Evolutionary conservation across 2,888 invertebrate species (phyloP), one percentile per base, ranked within the genome.

Genomic region (Perdita meconis): DNA sequence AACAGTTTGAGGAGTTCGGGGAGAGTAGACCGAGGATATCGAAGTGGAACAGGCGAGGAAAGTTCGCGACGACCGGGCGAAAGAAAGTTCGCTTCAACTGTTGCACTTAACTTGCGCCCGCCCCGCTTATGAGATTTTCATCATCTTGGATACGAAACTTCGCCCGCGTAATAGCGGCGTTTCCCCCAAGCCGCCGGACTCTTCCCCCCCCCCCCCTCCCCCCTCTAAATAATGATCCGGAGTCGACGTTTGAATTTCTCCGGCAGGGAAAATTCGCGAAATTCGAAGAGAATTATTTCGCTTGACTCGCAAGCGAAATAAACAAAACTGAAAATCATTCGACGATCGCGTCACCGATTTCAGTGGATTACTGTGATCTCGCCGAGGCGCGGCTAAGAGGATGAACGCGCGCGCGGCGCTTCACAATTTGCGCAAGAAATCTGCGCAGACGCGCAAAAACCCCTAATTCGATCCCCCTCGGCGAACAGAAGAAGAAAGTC

Each of bases 21-120:
- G 13, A 12, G 12, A 12, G 12, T 19, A 34, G 19, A 0, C n/a
- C 51, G 65, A 60, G 44, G 55, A 71, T 47, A 16, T 34, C 47
- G 10, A 55, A 72, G 47, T 65, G 51, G 72, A 72, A 59, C 42
- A 53, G n/a, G 40, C 59, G 38, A 30, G 34, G 59, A 72, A 65
- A 75, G 65, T 75, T 75, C 24, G 51, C 19, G 63, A 44, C 44
- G 42, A n/a, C 36, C 26, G 12, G 51, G 44, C 47, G 30, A 72
- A 75, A 65, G 72, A 75, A 72, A 75, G 75, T 75, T 75, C 73
- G 75, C 72, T 75, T 65, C 75, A 72, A 75, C 73, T 75, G 75
- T 75, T 75, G 75, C 75, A 65, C 65, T 75, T 75, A 65, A 72
- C 75, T 72, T 19, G 65, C 60, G 22, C 30, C 30, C 56, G 34